Evolutionary conservation across 2,888 invertebrate species (phyloP).

Genomic region (Ceriagrion tenellum): DNA sequence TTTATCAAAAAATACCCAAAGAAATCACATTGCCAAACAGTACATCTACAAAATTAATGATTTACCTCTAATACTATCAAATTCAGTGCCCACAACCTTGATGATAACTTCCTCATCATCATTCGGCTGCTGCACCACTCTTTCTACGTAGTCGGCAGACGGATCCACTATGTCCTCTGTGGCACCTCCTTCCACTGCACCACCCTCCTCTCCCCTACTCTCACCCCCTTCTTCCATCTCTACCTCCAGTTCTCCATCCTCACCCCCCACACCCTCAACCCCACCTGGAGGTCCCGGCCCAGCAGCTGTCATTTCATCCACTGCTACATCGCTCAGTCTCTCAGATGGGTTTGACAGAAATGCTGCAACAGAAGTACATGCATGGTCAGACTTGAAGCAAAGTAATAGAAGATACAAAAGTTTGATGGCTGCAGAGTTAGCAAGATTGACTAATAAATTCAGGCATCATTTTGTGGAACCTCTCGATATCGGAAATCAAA

Average conservation of each 20-base stretch:
- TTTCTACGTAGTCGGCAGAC: background rate
- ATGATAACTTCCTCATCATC: constrained; percentile 78
- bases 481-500: no score
- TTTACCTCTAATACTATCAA: constrained; percentile 77
- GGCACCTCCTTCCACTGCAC: background rate
- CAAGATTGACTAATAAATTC: no score
- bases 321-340: constrained; percentile 69
- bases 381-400: background rate
- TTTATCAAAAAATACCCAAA: no score
- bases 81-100: constrained; percentile 77
- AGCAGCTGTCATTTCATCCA: constrained; percentile 44
- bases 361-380: constrained; percentile 68
- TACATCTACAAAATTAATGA: background rate
- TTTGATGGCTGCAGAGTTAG: no score
- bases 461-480: no score
- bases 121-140: constrained; percentile 58
- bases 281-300: background rate
- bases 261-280: background rate
- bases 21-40: no score
- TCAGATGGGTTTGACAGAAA: constrained; percentile 72
- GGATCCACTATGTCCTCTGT: background rate
- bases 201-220: constrained; percentile 15
- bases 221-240: constrained; percentile 46
- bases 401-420: background rate
- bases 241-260: constrained; percentile 43